Percentiles rank a stretch among this genome's conserved stretches.
Evolutionary conservation across 2,113 vertebrate species (phyloP).

Genomic region (Dicaeum eximium): DNA sequence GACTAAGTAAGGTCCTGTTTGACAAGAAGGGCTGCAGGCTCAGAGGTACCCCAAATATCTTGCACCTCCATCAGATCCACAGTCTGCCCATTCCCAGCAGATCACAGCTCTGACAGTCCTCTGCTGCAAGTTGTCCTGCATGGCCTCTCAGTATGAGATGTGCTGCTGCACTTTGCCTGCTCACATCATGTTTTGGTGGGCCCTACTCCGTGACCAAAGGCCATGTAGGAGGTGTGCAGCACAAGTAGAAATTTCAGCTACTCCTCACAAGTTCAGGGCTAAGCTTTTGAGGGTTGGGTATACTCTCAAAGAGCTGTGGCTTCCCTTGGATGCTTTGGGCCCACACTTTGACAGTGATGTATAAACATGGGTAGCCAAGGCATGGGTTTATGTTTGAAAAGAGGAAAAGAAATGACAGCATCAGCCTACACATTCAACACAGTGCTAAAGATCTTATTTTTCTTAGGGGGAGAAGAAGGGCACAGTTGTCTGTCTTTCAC

Average conservation of each 20-base stretch:
- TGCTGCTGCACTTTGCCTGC: not conserved
- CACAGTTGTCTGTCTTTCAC: not conserved
- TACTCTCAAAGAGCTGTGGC: not conserved
- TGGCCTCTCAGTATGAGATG: not conserved
- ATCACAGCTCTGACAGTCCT: not conserved
- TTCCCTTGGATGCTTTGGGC: not conserved
- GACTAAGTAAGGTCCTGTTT: not conserved
- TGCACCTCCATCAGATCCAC: fast-evolving
- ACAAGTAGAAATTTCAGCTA: not conserved
- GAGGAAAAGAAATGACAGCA: not conserved
- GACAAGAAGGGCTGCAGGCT: not conserved
- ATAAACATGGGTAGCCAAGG: not conserved
- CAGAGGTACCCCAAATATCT: not conserved
- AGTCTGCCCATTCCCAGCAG: not conserved
- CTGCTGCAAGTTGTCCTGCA: not conserved
- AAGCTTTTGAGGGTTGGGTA: not conserved
- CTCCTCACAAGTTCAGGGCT: not conserved
- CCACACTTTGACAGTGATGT: not conserved
- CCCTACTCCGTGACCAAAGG: not conserved
- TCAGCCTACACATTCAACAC: not conserved
- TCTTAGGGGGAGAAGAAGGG: not conserved
- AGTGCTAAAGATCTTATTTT: not conserved
- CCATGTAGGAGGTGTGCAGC: not conserved
- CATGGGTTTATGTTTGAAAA: not conserved
- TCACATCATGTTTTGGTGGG: not conserved